These are phyloP conservation scores for Gonioctena quinquepunctata DNA, from an alignment of 1,140 invertebrate genomes.

Conservation along the genomic window DNA sequence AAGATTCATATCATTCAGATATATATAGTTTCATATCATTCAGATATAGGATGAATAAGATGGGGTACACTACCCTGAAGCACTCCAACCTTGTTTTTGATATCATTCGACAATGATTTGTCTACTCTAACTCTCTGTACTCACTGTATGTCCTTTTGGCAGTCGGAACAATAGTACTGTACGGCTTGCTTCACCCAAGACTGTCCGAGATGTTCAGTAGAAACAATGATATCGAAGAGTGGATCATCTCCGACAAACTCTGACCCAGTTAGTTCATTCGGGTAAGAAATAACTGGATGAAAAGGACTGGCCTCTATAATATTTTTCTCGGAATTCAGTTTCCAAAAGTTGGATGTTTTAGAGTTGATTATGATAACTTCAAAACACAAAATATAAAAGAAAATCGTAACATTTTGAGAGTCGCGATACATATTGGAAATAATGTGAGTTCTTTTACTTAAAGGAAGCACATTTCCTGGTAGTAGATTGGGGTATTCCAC, in stretches of 20 bases:
- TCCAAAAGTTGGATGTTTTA: slow-evolving; percentile 74
- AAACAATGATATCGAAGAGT: slow-evolving; percentile 68
- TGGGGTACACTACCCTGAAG: no score
- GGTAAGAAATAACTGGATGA: slow-evolving; percentile 57
- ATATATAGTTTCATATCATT: no score
- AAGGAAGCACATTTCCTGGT: no score
- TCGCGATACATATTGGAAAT: slow-evolving; percentile 13
- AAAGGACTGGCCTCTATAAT: slow-evolving; percentile 65
- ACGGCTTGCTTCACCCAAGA: slow-evolving; percentile 63
- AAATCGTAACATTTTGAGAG: slow-evolving; percentile 8
- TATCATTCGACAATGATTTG: no score
- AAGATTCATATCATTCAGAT: no score
- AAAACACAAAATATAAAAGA: slow-evolving; percentile 56
- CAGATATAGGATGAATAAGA: no score
- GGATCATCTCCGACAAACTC: slow-evolving; percentile 59
- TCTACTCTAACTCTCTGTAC: no score
- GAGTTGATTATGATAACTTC: slow-evolving; percentile 73
- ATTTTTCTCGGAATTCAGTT: slow-evolving; percentile 68
- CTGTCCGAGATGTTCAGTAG: slow-evolving; percentile 65
- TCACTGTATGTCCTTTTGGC: slow-evolving; percentile 27
- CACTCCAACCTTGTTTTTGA: no score
- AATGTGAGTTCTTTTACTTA: no score
- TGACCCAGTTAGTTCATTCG: slow-evolving; percentile 52
- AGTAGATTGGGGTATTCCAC: no score
- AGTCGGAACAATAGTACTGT: slow-evolving; percentile 51